Percentiles rank a stretch among this genome's conserved stretches.
phyloP scores from a whole-genome alignment of 2,888 invertebrate species.

The Eupelmus urozonus region DNA sequence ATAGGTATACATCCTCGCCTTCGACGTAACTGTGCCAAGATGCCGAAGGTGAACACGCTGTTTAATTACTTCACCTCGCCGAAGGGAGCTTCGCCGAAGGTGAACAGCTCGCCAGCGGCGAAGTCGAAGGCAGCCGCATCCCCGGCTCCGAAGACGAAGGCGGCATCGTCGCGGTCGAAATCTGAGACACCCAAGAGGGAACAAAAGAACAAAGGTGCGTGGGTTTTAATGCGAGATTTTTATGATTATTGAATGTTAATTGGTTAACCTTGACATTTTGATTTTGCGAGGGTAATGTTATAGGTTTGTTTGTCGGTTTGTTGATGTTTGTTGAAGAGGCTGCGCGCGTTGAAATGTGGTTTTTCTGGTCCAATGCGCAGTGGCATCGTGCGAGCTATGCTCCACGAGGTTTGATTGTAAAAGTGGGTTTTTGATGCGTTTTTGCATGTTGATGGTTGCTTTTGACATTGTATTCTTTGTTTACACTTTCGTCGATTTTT shows the following conservation, averaged over 20 bases:
- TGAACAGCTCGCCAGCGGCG: constrained; percentile 56
- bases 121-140: constrained; percentile 55
- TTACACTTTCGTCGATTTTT: too few relatives aligned
- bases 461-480: too few relatives aligned
- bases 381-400: background rate
- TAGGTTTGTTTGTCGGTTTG: too few relatives aligned
- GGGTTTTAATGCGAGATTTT: background rate
- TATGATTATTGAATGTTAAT: background rate
- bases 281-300: background rate
- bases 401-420: too few relatives aligned
- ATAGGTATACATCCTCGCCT: too few relatives aligned
- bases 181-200: constrained; percentile 57
- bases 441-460: too few relatives aligned
- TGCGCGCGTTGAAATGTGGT: background rate
- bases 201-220: constrained; percentile 58
- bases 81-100: constrained; percentile 63
- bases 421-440: too few relatives aligned
- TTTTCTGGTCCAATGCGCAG: constrained; percentile 19
- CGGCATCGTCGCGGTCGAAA: constrained; percentile 39
- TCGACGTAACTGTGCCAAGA: too few relatives aligned
- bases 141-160: constrained; percentile 57
- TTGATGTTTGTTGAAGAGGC: too few relatives aligned
- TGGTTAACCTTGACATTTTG: background rate
- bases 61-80: constrained; percentile 83
- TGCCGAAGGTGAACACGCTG: constrained; percentile 80